Base-by-base conservation (phyloP, 2,797 vertebrate species). In the Poeciliopsis turneri region DNA sequence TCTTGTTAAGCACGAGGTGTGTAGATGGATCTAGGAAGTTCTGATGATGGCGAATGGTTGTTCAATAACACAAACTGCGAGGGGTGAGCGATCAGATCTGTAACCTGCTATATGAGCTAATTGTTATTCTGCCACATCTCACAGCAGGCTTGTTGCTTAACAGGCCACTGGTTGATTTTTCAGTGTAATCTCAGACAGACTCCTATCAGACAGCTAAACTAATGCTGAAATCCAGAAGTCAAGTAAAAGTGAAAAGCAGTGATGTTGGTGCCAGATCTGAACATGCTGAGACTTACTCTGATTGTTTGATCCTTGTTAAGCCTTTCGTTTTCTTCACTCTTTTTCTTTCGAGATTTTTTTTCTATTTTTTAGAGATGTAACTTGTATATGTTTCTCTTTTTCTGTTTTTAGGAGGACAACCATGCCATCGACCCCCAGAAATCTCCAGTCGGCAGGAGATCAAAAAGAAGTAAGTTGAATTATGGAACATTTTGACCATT, bases 1-100 rank as follows among this genome's bases (percentile, higher is more conserved):
- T 15, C 1, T 78, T 68, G 46, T 86, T 57, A 93, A 93, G 77
- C 2, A 89, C 41, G 87, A 94, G 94, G 94, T 94, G 51, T 61
- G 90, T 90, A 74, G 36, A 15, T 39, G 4, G 46, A n/a, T 45
- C n/a, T 28, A 39, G 15, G 18, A 53, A 15, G 16, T 7, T 36
- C 11, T 53, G 70, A 25, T 49, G 7, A 15, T 77, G 64, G 20
- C 10, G 16, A 4, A 18, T 61, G 57, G n/a, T 36, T 36, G 33
- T 64, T 39, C 36, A 39, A 66, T 25, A 39, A 12, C 18, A 66
- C 64, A 68, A 68, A 68, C 36, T 12, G 16, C 6, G 0, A 7
- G 39, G 39, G 66, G 23, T 43, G 41, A 64, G 7, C 1, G 7
- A 20, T 66, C 8, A 23, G 61, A 66, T 66, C 33, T 64, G 30